A percentile compares a stretch with the other conserved stretches of the same genome.
Conservation (phyloP, 2,888 invertebrate species). For the Orthonychiurus folsomi region DNA sequence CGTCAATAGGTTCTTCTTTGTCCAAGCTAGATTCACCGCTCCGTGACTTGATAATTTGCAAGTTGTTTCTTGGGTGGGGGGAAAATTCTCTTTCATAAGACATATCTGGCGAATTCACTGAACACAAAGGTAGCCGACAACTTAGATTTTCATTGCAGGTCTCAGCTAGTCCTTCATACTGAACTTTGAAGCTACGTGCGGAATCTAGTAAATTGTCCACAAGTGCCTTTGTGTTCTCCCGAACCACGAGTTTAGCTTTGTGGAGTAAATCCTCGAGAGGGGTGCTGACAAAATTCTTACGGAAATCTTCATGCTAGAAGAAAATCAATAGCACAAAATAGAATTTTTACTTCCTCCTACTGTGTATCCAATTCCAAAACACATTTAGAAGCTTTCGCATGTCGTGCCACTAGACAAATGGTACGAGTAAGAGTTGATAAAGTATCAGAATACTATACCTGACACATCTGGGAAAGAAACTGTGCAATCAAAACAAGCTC, state of each 20-base stretch:
- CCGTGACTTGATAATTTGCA: background rate
- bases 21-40: background rate
- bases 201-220: conserved; percentile 24
- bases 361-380: no score
- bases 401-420: no score
- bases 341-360: no score
- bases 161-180: conserved; percentile 21
- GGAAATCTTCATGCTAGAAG: conserved; percentile 29
- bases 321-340: conserved; percentile 11
- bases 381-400: no score
- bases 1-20: background rate
- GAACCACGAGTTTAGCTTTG: conserved; percentile 19
- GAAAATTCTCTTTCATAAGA: background rate
- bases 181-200: conserved; percentile 17
- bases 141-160: conserved; percentile 14
- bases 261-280: conserved; percentile 26
- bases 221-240: conserved; percentile 7
- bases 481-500: conserved; percentile 28
- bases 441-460: no score
- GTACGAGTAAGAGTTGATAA: no score
- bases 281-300: conserved; percentile 22
- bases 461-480: conserved; percentile 23
- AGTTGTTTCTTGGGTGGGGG: background rate
- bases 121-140: background rate
- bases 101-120: background rate